These are phyloP conservation scores for Peromyscus maniculatus DNA, from an alignment of 2,113 vertebrate genomes.

Conservation along the genomic window DNA sequence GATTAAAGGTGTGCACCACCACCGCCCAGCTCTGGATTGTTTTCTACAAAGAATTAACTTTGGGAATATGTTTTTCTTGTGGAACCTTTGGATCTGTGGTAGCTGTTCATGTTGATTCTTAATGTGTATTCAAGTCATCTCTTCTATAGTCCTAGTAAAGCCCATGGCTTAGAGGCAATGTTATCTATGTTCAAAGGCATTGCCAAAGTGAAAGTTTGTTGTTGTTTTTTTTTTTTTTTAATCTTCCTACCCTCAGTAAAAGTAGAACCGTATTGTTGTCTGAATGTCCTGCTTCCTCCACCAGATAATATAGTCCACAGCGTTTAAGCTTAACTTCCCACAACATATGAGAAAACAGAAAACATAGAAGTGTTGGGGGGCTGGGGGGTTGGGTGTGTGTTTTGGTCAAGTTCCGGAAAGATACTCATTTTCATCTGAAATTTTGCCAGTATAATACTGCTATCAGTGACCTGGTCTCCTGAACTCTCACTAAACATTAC, in stretches of 20 bases:
- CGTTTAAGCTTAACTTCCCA: not conserved
- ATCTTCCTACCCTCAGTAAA: not conserved
- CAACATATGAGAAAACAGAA: not conserved
- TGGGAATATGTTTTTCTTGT: not conserved
- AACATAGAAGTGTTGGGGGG: not conserved
- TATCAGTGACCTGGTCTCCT: not conserved
- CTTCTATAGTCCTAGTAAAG: not conserved
- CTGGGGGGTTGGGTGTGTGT: accelerated
- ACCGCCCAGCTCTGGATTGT: not conserved
- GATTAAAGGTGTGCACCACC: too few relatives aligned
- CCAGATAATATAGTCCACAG: not conserved
- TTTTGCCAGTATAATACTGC: not conserved
- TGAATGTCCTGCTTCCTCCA: not conserved
- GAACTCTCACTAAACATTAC: not conserved
- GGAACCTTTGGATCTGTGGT: not conserved
- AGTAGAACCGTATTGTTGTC: not conserved
- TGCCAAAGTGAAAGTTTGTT: not conserved
- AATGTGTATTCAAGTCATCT: not conserved
- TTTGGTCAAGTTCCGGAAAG: not conserved
- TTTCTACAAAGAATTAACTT: not conserved
- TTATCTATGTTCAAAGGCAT: not conserved
- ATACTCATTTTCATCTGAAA: not conserved
- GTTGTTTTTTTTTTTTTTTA: not conserved
- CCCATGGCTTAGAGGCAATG: not conserved
- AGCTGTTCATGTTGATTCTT: not conserved